phyloP scores from a whole-genome alignment of 2,113 vertebrate genomes.

The Lamprologus speciosus region DNA sequence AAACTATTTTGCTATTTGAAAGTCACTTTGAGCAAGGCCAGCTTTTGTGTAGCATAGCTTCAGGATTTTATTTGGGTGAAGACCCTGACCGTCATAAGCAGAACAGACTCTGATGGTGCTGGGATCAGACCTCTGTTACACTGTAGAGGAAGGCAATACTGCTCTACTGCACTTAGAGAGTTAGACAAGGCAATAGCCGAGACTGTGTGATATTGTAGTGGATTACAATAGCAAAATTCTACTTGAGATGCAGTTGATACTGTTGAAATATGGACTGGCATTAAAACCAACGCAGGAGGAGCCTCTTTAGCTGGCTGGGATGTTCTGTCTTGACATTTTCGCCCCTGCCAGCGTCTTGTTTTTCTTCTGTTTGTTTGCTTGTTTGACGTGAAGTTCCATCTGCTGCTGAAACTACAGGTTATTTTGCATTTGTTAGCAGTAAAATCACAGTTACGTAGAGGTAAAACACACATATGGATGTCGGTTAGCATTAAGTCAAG shows the following conservation, averaged over 20 bases:
- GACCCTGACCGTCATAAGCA: not conserved
- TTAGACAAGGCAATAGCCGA: not conserved
- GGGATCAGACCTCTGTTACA: slow-evolving; percentile 12
- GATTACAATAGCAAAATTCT: slow-evolving; percentile 3
- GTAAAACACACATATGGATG: not conserved
- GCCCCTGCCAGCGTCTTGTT: not conserved
- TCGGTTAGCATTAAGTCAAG: not conserved
- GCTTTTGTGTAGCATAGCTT: slow-evolving; percentile 57
- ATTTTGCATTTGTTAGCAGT: not conserved
- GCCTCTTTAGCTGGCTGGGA: not conserved
- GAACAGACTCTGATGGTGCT: not conserved
- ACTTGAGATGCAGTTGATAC: slow-evolving; percentile 19
- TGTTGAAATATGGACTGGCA: not conserved
- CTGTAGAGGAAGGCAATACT: not conserved
- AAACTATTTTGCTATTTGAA: slow-evolving; percentile 39
- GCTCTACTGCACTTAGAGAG: slow-evolving; percentile 9
- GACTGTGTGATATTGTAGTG: not conserved
- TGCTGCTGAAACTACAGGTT: not conserved
- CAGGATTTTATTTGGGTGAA: slow-evolving; percentile 35
- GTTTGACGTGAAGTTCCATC: not conserved
- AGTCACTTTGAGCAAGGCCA: slow-evolving; percentile 36
- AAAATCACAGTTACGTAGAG: not conserved
- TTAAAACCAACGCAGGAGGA: not conserved
- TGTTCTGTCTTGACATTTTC: not conserved
- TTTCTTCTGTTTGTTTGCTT: not conserved